A percentile compares a stretch with the other conserved stretches of the same genome.
Evolutionary conservation across 2,888 invertebrate genomes (phyloP).

Genomic region (Zaprionus obscuricornis): DNA sequence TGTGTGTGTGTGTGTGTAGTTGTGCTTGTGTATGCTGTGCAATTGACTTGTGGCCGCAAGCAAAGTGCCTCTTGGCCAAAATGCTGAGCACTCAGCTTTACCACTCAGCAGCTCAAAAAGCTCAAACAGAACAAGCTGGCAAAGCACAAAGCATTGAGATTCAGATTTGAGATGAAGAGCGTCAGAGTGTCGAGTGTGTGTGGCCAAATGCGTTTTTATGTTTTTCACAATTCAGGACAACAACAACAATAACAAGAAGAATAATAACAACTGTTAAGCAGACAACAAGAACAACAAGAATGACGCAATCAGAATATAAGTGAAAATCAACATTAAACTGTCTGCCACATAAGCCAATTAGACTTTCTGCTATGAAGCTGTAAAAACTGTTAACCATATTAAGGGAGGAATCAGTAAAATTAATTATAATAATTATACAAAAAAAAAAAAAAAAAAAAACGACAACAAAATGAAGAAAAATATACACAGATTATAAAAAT

Average conservation of each 20-base stretch:
- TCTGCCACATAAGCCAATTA: constrained; percentile 23
- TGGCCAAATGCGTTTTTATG: constrained; percentile 23
- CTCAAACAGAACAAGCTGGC: constrained; percentile 5
- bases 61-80: constrained; percentile 71
- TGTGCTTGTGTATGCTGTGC: constrained; percentile 36
- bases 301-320: no score
- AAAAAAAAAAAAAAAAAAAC: no score
- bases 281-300: constrained; percentile 7
- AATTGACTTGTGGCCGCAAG: constrained; percentile 63
- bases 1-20: constrained; percentile 1
- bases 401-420: constrained; percentile 7
- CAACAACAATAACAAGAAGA: constrained; percentile 9
- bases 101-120: constrained; percentile 45
- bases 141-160: neutral
- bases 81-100: constrained; percentile 50
- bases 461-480: no score
- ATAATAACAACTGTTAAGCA: no score
- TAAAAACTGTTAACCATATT: constrained; percentile 2
- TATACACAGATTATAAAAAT: constrained; percentile 7
- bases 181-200: neutral
- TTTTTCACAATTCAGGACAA: constrained; percentile 18
- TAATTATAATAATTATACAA: constrained; percentile 28
- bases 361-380: neutral
- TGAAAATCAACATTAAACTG: constrained; percentile 25
- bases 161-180: neutral